Evolutionary conservation across 1,140 invertebrate genomes (phyloP), one percentile per base, ranked within the genome.

Genomic region (Babylonia areolata): DNA sequence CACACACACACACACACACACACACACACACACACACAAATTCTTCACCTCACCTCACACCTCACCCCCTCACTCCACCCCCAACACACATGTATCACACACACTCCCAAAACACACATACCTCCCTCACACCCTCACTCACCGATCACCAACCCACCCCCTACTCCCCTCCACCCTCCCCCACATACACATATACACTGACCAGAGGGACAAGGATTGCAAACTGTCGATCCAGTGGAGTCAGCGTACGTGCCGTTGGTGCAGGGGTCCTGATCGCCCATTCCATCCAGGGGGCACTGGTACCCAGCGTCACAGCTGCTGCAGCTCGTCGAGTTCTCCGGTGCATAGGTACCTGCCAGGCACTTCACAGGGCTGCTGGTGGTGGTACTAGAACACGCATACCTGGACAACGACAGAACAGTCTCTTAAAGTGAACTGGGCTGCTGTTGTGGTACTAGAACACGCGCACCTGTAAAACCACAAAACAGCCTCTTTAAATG

Each of bases 181-280:
- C 5, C 58, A 64, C 58, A 64, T 23, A 64, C 58, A 64, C 58
- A 64, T 23, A 64, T 0, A 28, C 0, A 9, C 39, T 42, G 54
- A 86, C 90, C 90, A 40, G 86, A 86, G 17, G 87, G 87, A 85
- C 91, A 92, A 3, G n/a, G 28, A 33, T 64, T 58, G 87, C 90
- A 91, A 17, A 84, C 54, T 2, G 81, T 82, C 17, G 86, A 73
- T 2, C 79, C 54, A 2, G 69, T 2, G 37, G 85, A 31, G 17
- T 81, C 46, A 23, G 89, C 78, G 80, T 88, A 91, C 2, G 87
- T 90, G 69, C 89, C 90, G 73, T 88, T 87, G n/a, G 83, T 58
- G 81, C 89, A 90, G 42, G 84, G 69, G 37, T 86, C 85, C 81
- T 84, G 89, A 11, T 69, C 69, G 2, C 77, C 39, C 81, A 87